Evolutionary conservation across 2,888 invertebrate species (phyloP), one percentile per base, ranked within the genome.

Genomic region (Odontomyia ornata): DNA sequence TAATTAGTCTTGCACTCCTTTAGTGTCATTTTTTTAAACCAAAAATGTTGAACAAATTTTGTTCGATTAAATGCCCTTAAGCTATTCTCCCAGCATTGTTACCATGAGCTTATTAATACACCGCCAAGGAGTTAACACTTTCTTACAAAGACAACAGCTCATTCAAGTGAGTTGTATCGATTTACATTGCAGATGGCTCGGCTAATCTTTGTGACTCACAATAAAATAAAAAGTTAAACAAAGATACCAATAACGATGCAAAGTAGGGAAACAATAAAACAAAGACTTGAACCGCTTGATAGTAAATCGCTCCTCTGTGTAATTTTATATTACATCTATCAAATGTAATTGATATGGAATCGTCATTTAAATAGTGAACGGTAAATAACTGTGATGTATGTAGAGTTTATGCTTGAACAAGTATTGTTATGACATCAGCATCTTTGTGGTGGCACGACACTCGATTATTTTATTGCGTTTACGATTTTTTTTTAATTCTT

Each of bases 301-400:
- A 52, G 71, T 52, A 30, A 72, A 56, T 27, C 71, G 71, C 56
- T 56, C 21, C 15, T n/a, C 28, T 72, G 13, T 65, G 18, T 27
- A 18, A n/a, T 5, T 28, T 13, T n/a, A 27, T 62, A 62, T 28
- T 62, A 25, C 28, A 36, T 36, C 71, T 56, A 52, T 69, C n/a
- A 18, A 18, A 56, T 52, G 71, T 52, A 72, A 72, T 52, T 72
- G 71, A 72, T 72, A 72, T 72, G 65, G 52, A 56, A 18, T 52
- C 71, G 27, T 72, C 56, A 72, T 72, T 72, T 72, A 72, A 72
- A 52, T 72, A 72, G 27, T 28, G n/a, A 72, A 56, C 71, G 28
- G 71, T 72, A 28, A 72, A 52, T 36, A 28, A 28, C 9, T 36
- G 36, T 36, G 36, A 36, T 36, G 36, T 56, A 56, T 30, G 52